Evolutionary conservation across 2,797 vertebrate species (phyloP).

Genomic region (Gambelia wislizenii): DNA sequence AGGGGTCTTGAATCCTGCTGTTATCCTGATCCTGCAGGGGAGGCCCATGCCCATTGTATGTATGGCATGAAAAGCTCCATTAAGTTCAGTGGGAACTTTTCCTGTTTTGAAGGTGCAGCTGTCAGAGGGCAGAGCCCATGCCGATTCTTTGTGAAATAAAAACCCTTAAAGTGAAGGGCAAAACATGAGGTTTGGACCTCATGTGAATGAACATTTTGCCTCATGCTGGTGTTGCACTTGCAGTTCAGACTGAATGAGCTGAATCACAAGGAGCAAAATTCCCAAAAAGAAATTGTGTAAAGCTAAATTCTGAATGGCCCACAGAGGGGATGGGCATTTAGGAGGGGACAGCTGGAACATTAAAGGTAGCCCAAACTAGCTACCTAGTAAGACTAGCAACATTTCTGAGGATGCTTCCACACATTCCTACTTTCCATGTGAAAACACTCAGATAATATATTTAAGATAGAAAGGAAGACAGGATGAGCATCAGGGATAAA

Average conservation of each 20-base stretch:
- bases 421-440: not conserved
- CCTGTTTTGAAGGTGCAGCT: not conserved
- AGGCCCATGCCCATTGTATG: not conserved
- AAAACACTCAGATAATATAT: not conserved
- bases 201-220: not conserved
- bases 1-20: not conserved
- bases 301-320: not conserved
- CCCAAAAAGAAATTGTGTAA: not conserved
- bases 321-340: too few relatives aligned
- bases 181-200: not conserved
- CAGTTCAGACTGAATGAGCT: not conserved
- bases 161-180: not conserved
- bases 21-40: not conserved
- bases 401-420: not conserved
- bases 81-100: not conserved
- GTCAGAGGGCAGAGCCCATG: not conserved
- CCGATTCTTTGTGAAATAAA: not conserved
- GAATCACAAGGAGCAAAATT: not conserved
- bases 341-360: not conserved
- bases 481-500: not conserved
- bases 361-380: not conserved
- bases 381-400: not conserved
- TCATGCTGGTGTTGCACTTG: not conserved
- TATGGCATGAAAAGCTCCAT: not conserved
- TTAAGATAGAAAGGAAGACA: not conserved